Conservation (phyloP, 2,113 vertebrate species). For the Butorides virescens region DNA sequence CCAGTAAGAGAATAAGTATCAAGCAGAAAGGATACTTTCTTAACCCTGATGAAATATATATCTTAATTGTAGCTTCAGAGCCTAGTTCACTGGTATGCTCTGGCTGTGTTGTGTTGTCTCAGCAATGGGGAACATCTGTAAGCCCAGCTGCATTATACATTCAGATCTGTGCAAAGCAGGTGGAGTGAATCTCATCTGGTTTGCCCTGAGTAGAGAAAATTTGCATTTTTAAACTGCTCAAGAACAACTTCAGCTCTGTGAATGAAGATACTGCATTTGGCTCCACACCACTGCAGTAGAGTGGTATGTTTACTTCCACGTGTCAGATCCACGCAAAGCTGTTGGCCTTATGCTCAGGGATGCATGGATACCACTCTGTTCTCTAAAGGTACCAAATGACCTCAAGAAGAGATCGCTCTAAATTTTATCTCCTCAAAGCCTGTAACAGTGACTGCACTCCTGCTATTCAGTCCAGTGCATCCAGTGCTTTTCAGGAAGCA, state of each 20-base stretch:
- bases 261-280: not conserved
- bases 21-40: not conserved
- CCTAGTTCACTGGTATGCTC: not conserved
- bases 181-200: not conserved
- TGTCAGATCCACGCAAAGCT: not conserved
- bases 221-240: not conserved
- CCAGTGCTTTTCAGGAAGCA: not conserved
- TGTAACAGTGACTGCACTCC: rapidly evolving
- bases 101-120: not conserved
- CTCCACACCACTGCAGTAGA: not conserved
- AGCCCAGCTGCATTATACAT: not conserved
- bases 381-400: not conserved
- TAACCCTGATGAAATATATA: not conserved
- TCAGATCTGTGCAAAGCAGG: not conserved
- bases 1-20: not conserved
- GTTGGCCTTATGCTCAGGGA: not conserved
- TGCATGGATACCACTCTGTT: not conserved
- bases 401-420: not conserved
- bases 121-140: not conserved
- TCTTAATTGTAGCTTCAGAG: not conserved
- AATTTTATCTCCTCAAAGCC: not conserved
- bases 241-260: not conserved
- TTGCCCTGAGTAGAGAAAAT: not conserved
- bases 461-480: not conserved
- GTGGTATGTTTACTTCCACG: not conserved